A percentile compares a stretch with the other conserved stretches of the same genome.
Conservation (phyloP, 2,797 vertebrate species). For the Protonibea diacanthus region DNA sequence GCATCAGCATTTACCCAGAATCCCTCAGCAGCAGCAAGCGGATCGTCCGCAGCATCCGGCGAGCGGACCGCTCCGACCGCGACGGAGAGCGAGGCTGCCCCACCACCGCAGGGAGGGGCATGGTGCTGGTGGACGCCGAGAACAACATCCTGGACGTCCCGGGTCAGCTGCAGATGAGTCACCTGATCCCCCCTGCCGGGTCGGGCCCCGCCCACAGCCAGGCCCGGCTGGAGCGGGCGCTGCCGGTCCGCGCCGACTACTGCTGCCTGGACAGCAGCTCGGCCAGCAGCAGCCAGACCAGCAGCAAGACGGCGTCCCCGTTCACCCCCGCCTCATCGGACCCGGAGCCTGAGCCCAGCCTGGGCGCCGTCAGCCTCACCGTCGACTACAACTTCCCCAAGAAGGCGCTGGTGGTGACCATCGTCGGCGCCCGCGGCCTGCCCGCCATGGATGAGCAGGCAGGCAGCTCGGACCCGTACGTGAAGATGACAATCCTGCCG, state of each 20-base stretch:
- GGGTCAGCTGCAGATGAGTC: slow-evolving; percentile 81
- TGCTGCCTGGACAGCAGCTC: slow-evolving; percentile 90
- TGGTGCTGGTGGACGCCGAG: slow-evolving; percentile 83
- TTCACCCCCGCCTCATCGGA: slow-evolving; percentile 87
- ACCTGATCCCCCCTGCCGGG: slow-evolving; percentile 68
- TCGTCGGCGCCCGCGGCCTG: slow-evolving; percentile 92
- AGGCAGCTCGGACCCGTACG: slow-evolving; percentile 93
- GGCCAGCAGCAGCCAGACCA: slow-evolving; percentile 84
- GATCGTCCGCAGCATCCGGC: slow-evolving; percentile 85
- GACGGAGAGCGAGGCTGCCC: slow-evolving; percentile 47
- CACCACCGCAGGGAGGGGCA: slow-evolving; percentile 41
- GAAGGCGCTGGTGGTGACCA: slow-evolving; percentile 95
- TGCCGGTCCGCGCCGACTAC: slow-evolving; percentile 89
- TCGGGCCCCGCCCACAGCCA: background rate
- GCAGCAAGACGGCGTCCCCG: slow-evolving; percentile 89
- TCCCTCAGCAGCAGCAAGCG: slow-evolving; percentile 93
- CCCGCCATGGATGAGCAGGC: slow-evolving; percentile 93
- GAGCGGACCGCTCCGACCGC: slow-evolving; percentile 55
- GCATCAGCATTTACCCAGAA: slow-evolving; percentile 98
- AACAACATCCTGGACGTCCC: slow-evolving; percentile 79
- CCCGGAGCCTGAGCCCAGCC: slow-evolving; percentile 72
- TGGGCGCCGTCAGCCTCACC: slow-evolving; percentile 91
- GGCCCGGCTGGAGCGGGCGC: slow-evolving; percentile 79
- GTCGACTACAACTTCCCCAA: slow-evolving; percentile 99
- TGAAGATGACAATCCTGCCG: slow-evolving; percentile 98